Percentiles rank a stretch among this genome's conserved stretches.
These are phyloP conservation scores for Archocentrus centrarchus DNA, from an alignment of 2,113 vertebrate species.

Conservation along the genomic window DNA sequence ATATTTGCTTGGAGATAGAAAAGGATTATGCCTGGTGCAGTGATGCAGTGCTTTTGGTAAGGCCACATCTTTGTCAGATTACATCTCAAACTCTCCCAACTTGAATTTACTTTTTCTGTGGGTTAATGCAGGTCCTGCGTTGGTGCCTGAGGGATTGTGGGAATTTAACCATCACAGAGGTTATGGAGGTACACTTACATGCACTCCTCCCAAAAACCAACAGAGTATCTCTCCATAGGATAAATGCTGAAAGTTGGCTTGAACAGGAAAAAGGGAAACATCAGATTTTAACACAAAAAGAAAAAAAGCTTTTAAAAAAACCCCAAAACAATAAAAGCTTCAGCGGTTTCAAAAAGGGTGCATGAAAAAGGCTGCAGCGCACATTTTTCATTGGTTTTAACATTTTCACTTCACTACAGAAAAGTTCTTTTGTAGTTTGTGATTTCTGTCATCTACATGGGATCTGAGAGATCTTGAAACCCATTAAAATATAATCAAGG, in stretches of 20 bases:
- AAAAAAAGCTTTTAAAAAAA: background rate
- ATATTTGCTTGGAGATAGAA: too few species aligned
- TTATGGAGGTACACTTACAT: background rate
- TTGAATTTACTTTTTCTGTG: background rate
- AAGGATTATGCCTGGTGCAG: too few species aligned
- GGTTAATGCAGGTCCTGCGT: background rate
- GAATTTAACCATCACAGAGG: background rate
- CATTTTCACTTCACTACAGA: too few species aligned
- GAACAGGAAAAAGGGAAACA: background rate
- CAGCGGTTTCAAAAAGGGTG: too few species aligned
- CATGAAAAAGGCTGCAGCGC: too few species aligned
- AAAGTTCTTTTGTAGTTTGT: too few species aligned
- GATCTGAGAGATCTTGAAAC: too few species aligned
- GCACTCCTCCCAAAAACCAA: accelerated
- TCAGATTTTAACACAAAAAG: background rate
- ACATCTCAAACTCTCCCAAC: background rate
- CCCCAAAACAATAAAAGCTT: too few species aligned
- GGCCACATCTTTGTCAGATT: background rate
- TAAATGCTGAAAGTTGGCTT: background rate
- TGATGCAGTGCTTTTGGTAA: background rate
- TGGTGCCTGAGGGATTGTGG: background rate
- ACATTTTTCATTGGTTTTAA: too few species aligned
- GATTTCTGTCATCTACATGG: too few species aligned
- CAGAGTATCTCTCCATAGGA: background rate
- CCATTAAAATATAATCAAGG: too few species aligned